A percentile compares a stretch with the other conserved stretches of the same genome.
phyloP scores from a whole-genome alignment of 2,113 vertebrate genomes.

The Rhinopomastus cyanomelas region DNA sequence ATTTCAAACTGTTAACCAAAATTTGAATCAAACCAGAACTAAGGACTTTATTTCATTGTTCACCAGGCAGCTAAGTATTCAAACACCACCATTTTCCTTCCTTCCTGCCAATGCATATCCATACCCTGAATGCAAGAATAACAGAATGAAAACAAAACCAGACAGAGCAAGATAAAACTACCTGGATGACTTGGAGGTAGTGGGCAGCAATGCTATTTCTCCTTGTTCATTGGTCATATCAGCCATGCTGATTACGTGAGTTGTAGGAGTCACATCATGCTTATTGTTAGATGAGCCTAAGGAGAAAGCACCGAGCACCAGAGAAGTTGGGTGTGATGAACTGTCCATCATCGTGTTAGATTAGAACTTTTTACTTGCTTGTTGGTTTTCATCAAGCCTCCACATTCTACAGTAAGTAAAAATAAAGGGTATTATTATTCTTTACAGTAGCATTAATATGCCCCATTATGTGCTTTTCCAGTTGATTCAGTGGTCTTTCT shows the following conservation, averaged over 20 bases:
- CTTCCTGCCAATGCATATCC: neutral
- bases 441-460: neutral
- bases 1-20: slow-evolving; percentile 5
- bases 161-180: neutral
- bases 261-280: neutral
- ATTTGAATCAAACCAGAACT: neutral
- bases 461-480: neutral
- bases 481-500: neutral
- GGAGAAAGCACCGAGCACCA: neutral
- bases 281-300: neutral
- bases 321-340: neutral
- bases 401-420: neutral
- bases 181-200: neutral
- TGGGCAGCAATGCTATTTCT: neutral
- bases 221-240: neutral
- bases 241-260: neutral
- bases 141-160: neutral
- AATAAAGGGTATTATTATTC: neutral
- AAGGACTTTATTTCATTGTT: neutral
- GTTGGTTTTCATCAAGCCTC: neutral
- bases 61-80: neutral
- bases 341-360: neutral
- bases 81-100: neutral
- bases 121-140: neutral
- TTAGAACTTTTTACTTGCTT: neutral